These are phyloP conservation scores for Meganola albula DNA, from an alignment of 2,888 invertebrate genomes.

Conservation along the genomic window DNA sequence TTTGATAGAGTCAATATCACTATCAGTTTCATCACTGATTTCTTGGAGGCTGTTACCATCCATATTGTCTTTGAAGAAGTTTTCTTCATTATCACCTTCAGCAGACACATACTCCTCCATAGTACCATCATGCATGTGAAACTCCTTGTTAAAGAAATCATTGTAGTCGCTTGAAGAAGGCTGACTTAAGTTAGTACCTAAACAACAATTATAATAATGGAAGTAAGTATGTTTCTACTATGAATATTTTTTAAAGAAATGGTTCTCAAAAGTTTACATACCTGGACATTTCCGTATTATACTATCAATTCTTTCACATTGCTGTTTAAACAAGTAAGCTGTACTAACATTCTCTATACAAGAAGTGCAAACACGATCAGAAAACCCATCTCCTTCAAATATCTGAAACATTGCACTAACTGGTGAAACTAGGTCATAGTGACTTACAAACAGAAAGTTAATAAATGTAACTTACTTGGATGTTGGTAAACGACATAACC, in stretches of 20 bases:
- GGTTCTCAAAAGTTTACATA: conserved; percentile 20
- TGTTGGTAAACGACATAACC: conserved; percentile 68
- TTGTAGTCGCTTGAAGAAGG: conserved; percentile 49
- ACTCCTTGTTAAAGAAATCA: conserved; percentile 58
- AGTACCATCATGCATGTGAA: conserved; percentile 57
- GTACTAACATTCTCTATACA: conserved; percentile 70
- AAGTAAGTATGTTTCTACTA: background rate
- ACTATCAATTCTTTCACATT: conserved; percentile 62
- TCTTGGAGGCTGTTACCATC: conserved; percentile 37
- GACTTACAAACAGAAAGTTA: no score
- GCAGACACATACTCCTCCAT: conserved; percentile 37
- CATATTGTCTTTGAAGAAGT: conserved; percentile 42
- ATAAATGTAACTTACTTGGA: conserved; percentile 52
- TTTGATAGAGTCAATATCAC: conserved; percentile 68
- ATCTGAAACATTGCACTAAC: no score
- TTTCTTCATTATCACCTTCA: conserved; percentile 62
- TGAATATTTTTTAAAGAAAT: background rate
- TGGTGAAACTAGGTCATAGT: no score
- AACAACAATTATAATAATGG: conserved; percentile 4
- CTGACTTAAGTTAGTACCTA: conserved; percentile 52
- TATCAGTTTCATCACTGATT: conserved; percentile 68
- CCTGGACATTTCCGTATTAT: conserved; percentile 56
- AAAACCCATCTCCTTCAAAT: conserved; percentile 63
- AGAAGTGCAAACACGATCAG: conserved; percentile 63
- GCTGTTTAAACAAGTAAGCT: conserved; percentile 66